Percentiles rank a stretch among this genome's conserved stretches.
phyloP scores from a whole-genome alignment of 2,797 vertebrate genomes.

The Etheostoma nigrum region DNA sequence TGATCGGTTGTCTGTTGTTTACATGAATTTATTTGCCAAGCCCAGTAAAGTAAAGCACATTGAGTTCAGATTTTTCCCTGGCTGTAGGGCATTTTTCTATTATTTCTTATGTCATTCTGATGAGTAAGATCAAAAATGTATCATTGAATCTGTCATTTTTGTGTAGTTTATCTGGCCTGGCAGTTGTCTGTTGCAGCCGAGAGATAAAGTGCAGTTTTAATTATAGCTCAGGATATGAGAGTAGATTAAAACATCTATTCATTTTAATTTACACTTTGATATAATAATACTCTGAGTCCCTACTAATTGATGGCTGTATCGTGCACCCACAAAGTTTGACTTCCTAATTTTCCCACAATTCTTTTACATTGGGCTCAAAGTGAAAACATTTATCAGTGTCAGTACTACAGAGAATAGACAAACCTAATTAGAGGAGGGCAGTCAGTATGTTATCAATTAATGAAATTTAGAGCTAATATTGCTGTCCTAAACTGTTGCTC shows the following conservation, averaged over 20 bases:
- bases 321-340: neutral
- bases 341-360: neutral
- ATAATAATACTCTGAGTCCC: neutral
- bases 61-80: neutral
- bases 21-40: neutral
- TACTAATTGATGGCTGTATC: too few relatives aligned
- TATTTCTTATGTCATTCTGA: neutral
- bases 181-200: neutral
- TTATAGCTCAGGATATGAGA: slow-evolving; percentile 16
- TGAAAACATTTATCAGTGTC: neutral
- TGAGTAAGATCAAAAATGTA: neutral
- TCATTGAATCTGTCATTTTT: neutral
- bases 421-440: neutral
- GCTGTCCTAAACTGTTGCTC: neutral
- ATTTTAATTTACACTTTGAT: slow-evolving; percentile 19
- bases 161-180: slow-evolving; percentile 1
- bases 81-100: neutral
- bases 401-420: neutral
- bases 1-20: neutral
- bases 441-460: neutral
- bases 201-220: slow-evolving; percentile 9
- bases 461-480: neutral
- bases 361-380: neutral
- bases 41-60: neutral
- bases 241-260: neutral